Evolutionary conservation across 2,888 invertebrate genomes (phyloP).

Genomic region (Merodon equestris): DNA sequence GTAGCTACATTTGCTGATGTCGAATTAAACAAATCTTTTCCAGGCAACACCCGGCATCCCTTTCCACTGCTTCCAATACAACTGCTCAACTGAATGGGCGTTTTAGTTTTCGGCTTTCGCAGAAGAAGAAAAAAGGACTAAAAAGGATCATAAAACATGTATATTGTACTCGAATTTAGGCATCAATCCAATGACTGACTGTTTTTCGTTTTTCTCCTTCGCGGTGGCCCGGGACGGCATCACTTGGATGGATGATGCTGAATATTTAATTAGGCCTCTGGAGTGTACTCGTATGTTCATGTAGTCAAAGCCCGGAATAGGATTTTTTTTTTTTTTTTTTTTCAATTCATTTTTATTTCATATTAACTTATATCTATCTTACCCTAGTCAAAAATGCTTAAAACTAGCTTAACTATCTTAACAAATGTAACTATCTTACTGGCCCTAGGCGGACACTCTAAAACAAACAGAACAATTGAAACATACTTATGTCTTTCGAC

Average conservation of each 20-base stretch:
- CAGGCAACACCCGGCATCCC: slow-evolving; percentile 5
- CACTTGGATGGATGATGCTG: slow-evolving; percentile 33
- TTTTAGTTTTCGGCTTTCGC: slow-evolving; percentile 38
- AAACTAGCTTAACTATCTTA: too few species aligned
- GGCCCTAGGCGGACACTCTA: too few species aligned
- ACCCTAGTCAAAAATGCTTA: too few species aligned
- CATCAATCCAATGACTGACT: slow-evolving; percentile 36
- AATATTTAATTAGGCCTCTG: slow-evolving; percentile 58
- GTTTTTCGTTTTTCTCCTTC: slow-evolving; percentile 19
- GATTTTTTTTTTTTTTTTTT: too few species aligned
- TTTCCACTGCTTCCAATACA: slow-evolving; percentile 13
- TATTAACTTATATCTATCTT: too few species aligned
- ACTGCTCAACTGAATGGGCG: too few species aligned
- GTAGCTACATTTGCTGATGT: slow-evolving; percentile 44
- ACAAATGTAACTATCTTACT: too few species aligned
- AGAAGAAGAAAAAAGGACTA: slow-evolving; percentile 36
- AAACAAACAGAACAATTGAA: too few species aligned
- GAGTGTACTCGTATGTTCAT: slow-evolving; percentile 8
- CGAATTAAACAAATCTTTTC: slow-evolving; percentile 45
- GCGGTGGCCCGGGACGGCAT: slow-evolving; percentile 28
- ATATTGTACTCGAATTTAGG: slow-evolving; percentile 34
- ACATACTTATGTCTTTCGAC: too few species aligned
- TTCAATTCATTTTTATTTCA: too few species aligned
- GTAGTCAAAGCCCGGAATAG: slow-evolving; percentile 36
- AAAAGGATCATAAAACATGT: slow-evolving; percentile 50